Evolutionary conservation across 2,113 vertebrate genomes (phyloP).

Genomic region (Cephalopterus ornatus): DNA sequence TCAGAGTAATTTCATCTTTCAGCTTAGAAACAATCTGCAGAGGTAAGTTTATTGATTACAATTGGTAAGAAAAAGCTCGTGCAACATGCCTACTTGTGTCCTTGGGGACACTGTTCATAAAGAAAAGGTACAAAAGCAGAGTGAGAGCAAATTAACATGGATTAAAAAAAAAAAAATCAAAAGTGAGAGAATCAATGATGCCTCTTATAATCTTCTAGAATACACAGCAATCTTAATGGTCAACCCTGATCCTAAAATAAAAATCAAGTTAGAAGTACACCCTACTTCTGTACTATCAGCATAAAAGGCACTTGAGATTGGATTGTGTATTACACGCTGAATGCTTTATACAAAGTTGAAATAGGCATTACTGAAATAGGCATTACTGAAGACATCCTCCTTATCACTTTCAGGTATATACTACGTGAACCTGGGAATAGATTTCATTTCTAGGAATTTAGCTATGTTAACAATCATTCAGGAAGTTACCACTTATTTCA

Average conservation of each 20-base stretch:
- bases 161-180: not conserved
- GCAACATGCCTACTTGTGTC: not conserved
- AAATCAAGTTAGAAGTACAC: not conserved
- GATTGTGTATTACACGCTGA: not conserved
- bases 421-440: not conserved
- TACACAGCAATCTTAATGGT: not conserved
- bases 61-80: not conserved
- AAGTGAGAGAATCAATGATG: not conserved
- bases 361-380: not conserved
- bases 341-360: not conserved
- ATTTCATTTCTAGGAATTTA: not conserved
- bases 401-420: not conserved
- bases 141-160: not conserved
- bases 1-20: conserved; percentile 92
- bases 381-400: not conserved
- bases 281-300: not conserved
- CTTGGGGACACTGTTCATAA: not conserved
- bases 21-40: conserved; percentile 90
- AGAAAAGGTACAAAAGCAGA: not conserved
- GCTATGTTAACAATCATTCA: not conserved
- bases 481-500: not conserved
- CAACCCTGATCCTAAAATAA: not conserved
- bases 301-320: not conserved
- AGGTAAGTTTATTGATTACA: not conserved
- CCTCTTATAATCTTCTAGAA: not conserved